phyloP scores from a whole-genome alignment of 2,113 vertebrate species.

The Arenaria interpres region DNA sequence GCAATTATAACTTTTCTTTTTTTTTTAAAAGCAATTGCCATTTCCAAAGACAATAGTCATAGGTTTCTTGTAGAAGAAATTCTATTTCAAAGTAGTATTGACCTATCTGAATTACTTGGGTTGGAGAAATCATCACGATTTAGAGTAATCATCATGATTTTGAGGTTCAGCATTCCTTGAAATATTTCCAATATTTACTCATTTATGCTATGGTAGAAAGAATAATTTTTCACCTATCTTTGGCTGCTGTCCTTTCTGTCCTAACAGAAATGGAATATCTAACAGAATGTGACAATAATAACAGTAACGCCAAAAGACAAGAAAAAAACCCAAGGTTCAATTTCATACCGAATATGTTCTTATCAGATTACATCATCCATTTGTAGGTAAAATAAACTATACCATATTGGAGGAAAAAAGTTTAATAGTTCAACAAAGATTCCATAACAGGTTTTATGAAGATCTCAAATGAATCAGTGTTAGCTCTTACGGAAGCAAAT shows the following conservation, averaged over 20 bases:
- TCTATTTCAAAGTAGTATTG: not conserved
- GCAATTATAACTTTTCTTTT: not conserved
- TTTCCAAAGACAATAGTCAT: not conserved
- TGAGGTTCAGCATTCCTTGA: not conserved
- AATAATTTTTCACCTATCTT: not conserved
- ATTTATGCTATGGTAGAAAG: not conserved
- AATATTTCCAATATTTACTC: not conserved
- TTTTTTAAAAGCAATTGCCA: not conserved
- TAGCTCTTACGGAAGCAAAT: not conserved
- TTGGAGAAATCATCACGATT: not conserved
- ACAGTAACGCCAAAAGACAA: not conserved
- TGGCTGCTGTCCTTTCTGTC: not conserved
- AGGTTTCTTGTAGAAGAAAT: not conserved
- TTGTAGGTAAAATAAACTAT: not conserved
- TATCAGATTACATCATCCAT: not conserved
- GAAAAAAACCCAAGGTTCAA: not conserved
- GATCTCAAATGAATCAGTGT: not conserved
- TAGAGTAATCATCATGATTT: not conserved
- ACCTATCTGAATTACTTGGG: not conserved
- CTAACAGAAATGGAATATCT: not conserved
- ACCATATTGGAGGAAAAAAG: not conserved
- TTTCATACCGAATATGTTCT: not conserved
- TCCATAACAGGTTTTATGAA: not conserved
- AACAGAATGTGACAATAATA: not conserved
- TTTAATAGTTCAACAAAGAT: not conserved